Evolutionary conservation across 2,113 vertebrate species (phyloP).

Genomic region (Halcyon senegalensis): DNA sequence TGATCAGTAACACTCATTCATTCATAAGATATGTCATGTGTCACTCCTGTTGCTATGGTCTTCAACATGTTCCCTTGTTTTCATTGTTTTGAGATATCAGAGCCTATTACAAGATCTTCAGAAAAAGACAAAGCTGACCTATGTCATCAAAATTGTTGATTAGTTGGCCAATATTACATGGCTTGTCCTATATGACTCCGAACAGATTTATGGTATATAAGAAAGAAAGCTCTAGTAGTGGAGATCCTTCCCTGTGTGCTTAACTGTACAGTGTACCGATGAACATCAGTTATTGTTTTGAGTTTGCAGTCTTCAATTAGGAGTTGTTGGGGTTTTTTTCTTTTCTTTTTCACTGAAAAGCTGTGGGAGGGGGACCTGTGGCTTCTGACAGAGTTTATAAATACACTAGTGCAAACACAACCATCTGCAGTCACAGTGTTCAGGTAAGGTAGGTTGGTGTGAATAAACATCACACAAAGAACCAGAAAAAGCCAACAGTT

Average conservation of each 20-base stretch:
- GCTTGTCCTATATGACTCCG: neutral
- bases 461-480: neutral
- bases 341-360: neutral
- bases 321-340: neutral
- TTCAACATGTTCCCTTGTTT: neutral
- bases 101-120: neutral
- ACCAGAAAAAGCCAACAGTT: neutral
- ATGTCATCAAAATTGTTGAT: neutral
- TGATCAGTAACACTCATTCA: neutral
- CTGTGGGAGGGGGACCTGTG: rapidly evolving
- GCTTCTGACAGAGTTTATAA: neutral
- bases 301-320: neutral
- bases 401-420: neutral
- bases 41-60: neutral
- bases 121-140: neutral
- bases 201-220: neutral
- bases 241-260: neutral
- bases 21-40: neutral
- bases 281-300: neutral
- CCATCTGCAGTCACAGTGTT: neutral
- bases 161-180: neutral
- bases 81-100: neutral
- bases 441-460: neutral
- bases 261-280: neutral
- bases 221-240: neutral